These are phyloP conservation scores for Luperina testacea DNA, from an alignment of 2,888 invertebrate genomes.

Conservation along the genomic window DNA sequence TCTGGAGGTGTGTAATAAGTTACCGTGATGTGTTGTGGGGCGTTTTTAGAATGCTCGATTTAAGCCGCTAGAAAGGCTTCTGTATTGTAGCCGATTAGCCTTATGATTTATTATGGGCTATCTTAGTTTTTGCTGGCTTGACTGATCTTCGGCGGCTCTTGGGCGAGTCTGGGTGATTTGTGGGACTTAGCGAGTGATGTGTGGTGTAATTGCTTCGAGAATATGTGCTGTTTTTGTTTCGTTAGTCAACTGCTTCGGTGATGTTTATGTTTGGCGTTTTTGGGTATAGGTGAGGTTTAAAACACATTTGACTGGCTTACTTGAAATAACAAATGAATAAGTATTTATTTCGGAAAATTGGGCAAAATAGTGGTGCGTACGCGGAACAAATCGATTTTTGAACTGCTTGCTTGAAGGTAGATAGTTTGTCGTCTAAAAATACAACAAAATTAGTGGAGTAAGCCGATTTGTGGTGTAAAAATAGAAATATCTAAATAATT, in stretches of 20 bases:
- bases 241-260: constrained; percentile 25
- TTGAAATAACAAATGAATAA: not conserved
- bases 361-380: not conserved
- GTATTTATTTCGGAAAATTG: not conserved
- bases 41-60: constrained; percentile 67
- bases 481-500: constrained; percentile 1
- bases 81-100: constrained; percentile 81
- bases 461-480: not conserved
- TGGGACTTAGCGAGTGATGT: constrained; percentile 57
- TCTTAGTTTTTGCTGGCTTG: constrained; percentile 65
- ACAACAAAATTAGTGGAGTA: not conserved
- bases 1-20: constrained; percentile 80
- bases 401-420: not conserved
- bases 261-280: constrained; percentile 22
- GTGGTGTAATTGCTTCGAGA: constrained; percentile 51
- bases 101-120: constrained; percentile 79
- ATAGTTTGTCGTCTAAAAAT: not conserved
- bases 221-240: constrained; percentile 45
- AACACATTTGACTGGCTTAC: not conserved
- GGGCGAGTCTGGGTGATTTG: constrained; percentile 58
- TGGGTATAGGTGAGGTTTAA: not conserved
- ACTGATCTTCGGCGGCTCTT: constrained; percentile 62
- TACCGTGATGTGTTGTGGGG: constrained; percentile 75
- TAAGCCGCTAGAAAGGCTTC: constrained; percentile 81
- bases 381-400: not conserved